Base-by-base conservation (phyloP, 2,888 invertebrate species). In the Caenorhabditis plicata region DNA sequence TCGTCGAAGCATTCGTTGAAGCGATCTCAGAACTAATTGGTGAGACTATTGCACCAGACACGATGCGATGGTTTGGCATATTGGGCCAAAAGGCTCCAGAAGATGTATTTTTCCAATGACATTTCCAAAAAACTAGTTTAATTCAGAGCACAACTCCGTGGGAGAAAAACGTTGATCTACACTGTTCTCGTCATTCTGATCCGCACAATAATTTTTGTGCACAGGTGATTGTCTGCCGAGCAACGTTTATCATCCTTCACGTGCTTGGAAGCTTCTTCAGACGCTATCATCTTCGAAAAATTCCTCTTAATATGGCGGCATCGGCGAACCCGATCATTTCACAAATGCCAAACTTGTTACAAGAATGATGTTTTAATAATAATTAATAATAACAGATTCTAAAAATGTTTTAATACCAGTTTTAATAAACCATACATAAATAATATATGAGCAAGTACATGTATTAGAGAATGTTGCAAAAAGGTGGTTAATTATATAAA, bases 1-100 rank as follows among this genome's bases (percentile, higher is more conserved):
- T 69, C 33, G 70, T 62, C 27, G 68, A 71, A 32, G 71, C 73
- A 7, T 71, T 73, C 31, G 61, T 71, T 17, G 73, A 73, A 19
- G 73, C 71, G n/a, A 42, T 71, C 41, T 51, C 65, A 22, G 65
- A 57, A 8, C 45, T 61, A 9, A 50, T 68, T 43, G 55, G 52
- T 19, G 68, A 63, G 13, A 43, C 39, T 19, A 35, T 56, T 9
- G 44, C 40, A 20, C 40, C 50, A 27, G 61, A 66, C 31, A 52
- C 45, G 5, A 40, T 63, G 46, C 51, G 51, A 17, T 66, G 63
- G 63, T 60, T 68, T 44, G 39, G 45, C 25, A 38, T 55, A 2
- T 51, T 68, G 2, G 65, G 65, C 2, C 50, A 51, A 25, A 57
- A 54, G 40, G 27, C 40, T 2, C 57, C 48, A 31, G 36, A 39